Base-by-base conservation (phyloP, 2,113 vertebrate genomes). In the Oreochromis spilurus region DNA sequence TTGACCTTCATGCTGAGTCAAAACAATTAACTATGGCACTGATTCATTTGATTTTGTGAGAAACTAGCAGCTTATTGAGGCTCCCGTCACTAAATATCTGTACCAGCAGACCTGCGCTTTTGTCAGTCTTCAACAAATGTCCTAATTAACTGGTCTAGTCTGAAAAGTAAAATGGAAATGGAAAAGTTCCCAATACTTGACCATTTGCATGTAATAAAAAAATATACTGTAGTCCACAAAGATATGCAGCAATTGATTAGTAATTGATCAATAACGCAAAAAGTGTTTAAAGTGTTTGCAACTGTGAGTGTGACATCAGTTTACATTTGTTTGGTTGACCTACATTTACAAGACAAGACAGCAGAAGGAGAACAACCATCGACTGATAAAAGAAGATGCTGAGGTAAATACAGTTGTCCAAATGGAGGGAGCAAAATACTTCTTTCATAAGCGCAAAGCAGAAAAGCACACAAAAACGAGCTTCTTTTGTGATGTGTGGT, bases 1-100 rank as follows among this genome's bases (percentile, higher is more conserved):
- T 34, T 82, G 82, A 77, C 78, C 77, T 83, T 83, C 43, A 54
- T 0, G 7, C 36, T 72, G 53, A 89, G 58, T 60, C 80, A 48
- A 62, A 83, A 83, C 34, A 86, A 45, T 89, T 70, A 86, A 70
- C 16, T 52, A 12, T 16, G 55, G 9, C 9, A 17, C 31, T 24
- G 26, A 81, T 62, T 45, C 43, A 38, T 72, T 58, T 34, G 78
- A 14, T 77, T 31, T 31, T 16, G 7, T 9, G 55, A 77, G 45
- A 58, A 43, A 58, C 17, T 14, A 58, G 17, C 26, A 19, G 70
- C 62, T 55, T 24, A 52, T 14, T 81, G 14, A 40, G 36, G 29
- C 79, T 80, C 54, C 24, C 45, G 48, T 79, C 45, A 21, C 31
- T 11, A 17, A 43, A 12, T n/a, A 2, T 77, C 17, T 34, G 58